Percentiles rank a stretch among this genome's conserved stretches.
These are phyloP conservation scores for Alligator mississippiensis DNA, from an alignment of 2,113 vertebrate genomes.

Conservation along the genomic window DNA sequence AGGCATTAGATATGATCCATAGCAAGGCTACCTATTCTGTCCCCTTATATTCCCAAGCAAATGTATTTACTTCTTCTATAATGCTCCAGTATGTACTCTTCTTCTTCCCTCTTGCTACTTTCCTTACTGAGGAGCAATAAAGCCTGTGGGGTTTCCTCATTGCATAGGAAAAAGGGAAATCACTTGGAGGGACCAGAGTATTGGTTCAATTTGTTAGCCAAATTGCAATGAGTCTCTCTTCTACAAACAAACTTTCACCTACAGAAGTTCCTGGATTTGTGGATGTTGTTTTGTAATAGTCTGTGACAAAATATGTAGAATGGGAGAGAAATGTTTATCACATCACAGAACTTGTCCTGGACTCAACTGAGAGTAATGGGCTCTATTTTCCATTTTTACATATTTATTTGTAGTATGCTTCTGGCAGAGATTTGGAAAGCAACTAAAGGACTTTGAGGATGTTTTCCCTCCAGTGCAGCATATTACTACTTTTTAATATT, in stretches of 20 bases:
- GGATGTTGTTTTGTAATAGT: constrained; percentile 10
- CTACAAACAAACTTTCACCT: not conserved
- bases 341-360: not conserved
- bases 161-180: not conserved
- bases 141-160: not conserved
- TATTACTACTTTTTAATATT: not conserved
- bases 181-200: not conserved
- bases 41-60: not conserved
- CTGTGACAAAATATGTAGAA: not conserved
- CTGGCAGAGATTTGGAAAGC: not conserved
- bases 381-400: constrained; percentile 11
- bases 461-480: not conserved
- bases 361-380: not conserved
- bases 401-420: not conserved
- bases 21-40: not conserved
- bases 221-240: not conserved
- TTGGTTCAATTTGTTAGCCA: not conserved
- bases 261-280: not conserved
- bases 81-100: not conserved
- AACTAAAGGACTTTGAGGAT: not conserved
- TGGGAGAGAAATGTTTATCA: not conserved
- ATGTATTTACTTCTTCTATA: not conserved
- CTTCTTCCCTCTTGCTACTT: not conserved
- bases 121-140: constrained; percentile 20
- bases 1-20: not conserved